Evolutionary conservation across 2,113 vertebrate species (phyloP).

Genomic region (Cinclus cinclus): DNA sequence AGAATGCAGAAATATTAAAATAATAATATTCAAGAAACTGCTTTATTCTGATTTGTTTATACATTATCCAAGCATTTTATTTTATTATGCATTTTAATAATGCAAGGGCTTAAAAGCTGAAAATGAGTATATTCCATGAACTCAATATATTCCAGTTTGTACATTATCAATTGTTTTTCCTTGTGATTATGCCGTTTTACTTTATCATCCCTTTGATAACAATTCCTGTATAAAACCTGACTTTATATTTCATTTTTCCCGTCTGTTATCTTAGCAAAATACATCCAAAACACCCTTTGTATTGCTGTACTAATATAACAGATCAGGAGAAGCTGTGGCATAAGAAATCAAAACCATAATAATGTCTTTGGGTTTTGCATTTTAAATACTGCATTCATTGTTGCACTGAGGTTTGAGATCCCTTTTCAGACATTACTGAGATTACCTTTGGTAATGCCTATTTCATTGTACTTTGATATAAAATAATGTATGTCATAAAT

Average conservation of each 20-base stretch:
- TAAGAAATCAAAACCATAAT: slow-evolving; percentile 86
- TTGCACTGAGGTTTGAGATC: slow-evolving; percentile 82
- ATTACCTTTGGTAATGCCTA: slow-evolving; percentile 86
- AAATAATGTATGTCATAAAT: slow-evolving; percentile 84
- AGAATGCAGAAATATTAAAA: slow-evolving; percentile 16
- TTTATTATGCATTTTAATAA: slow-evolving; percentile 71
- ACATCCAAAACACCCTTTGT: slow-evolving; percentile 77
- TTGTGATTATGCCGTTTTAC: slow-evolving; percentile 71
- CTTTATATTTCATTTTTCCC: slow-evolving; percentile 79
- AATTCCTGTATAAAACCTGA: slow-evolving; percentile 78
- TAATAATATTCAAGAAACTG: slow-evolving; percentile 39
- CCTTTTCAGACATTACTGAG: slow-evolving; percentile 84
- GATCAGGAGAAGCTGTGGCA: slow-evolving; percentile 78
- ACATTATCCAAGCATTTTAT: slow-evolving; percentile 60
- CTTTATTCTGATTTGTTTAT: slow-evolving; percentile 65
- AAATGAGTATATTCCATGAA: slow-evolving; percentile 57
- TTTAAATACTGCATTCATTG: slow-evolving; percentile 86
- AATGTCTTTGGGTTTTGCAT: slow-evolving; percentile 86
- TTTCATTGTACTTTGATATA: slow-evolving; percentile 87
- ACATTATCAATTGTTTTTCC: slow-evolving; percentile 74
- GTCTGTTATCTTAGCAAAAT: slow-evolving; percentile 81
- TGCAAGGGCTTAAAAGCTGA: slow-evolving; percentile 54
- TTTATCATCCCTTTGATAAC: slow-evolving; percentile 81
- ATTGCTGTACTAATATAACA: slow-evolving; percentile 72
- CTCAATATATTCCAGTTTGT: slow-evolving; percentile 53